Base-by-base conservation (phyloP, 1,140 invertebrate genomes). In the Drosophila gunungcola region DNA sequence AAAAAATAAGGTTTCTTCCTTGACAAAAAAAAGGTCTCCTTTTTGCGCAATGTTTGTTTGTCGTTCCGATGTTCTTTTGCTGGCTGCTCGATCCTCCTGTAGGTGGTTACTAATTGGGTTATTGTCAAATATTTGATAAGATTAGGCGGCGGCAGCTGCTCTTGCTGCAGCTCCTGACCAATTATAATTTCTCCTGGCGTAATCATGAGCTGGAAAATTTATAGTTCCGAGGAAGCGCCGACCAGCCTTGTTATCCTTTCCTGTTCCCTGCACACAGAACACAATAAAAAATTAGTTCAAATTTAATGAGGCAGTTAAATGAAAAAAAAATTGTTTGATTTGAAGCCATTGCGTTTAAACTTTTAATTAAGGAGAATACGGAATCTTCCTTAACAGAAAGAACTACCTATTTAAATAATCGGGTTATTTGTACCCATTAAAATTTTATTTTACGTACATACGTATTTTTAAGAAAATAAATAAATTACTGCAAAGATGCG, bases 41-140 rank as follows among this genome's bases (percentile, higher is more conserved):
- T 62, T 73, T 80, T 88, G 80, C 85, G 84, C 73, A 89, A 89
- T 86, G 79, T 70, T 88, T 82, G 67, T 62, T 64, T 73, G 49
- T 64, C 38, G 5, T 36, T 38, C 29, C 13, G 36, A 46, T 63
- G 38, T 78, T 45, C 63, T 68, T 48, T 48, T 39, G 29, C 54
- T 32, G 32, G 21, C 61, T 13, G 11, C 60, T 13, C 21, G 49
- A 57, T 52, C 46, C 58, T 78, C 56, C 80, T 80, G 77, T 83
- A 89, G 84, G 84, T 89, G 84, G 84, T 89, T 89, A 77, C 84
- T 89, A 89, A 89, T 89, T 89, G 84, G 84, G 64, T 88, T 88
- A 88, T 88, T 88, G 83, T 88, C 83, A 88, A 74, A 82, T 82
- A 79, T 82, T 88, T 78, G 84, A 89, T 89, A 89, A 89, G 84